phyloP scores from a whole-genome alignment of 1,140 invertebrate species.

The Spodoptera litura region DNA sequence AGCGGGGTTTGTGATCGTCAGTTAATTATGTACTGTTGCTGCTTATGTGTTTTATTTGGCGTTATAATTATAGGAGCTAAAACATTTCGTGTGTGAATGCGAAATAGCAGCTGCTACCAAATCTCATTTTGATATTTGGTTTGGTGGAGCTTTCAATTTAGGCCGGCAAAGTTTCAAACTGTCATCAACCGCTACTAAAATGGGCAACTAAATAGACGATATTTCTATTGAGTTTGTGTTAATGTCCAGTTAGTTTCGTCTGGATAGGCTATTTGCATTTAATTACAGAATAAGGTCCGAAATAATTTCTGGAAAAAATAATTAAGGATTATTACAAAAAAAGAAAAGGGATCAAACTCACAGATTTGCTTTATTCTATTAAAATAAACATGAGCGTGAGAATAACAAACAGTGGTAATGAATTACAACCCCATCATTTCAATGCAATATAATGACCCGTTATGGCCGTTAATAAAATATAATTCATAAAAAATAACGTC shows the following conservation, averaged over 20 bases:
- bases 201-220: slow-evolving; percentile 14
- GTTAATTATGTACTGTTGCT: slow-evolving; percentile 52
- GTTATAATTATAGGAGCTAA: slow-evolving; percentile 20
- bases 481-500: slow-evolving; percentile 76
- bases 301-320: too few species aligned
- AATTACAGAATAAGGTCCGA: background rate
- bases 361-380: slow-evolving; percentile 42
- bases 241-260: background rate
- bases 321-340: background rate
- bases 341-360: background rate
- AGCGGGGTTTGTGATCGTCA: slow-evolving; percentile 53
- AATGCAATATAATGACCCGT: slow-evolving; percentile 77
- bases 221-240: slow-evolving; percentile 21
- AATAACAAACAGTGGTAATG: slow-evolving; percentile 78
- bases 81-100: slow-evolving; percentile 17
- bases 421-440: slow-evolving; percentile 70
- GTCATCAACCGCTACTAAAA: slow-evolving; percentile 21
- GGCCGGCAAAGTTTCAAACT: slow-evolving; percentile 33
- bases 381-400: slow-evolving; percentile 70
- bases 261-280: background rate
- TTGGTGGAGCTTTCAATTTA: slow-evolving; percentile 10
- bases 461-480: slow-evolving; percentile 78
- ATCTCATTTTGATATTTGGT: slow-evolving; percentile 29
- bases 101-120: slow-evolving; percentile 3
- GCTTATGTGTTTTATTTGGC: slow-evolving; percentile 39